These are phyloP conservation scores for Oxygymnocypris stewartii DNA, from an alignment of 2,113 vertebrate genomes.

Conservation along the genomic window DNA sequence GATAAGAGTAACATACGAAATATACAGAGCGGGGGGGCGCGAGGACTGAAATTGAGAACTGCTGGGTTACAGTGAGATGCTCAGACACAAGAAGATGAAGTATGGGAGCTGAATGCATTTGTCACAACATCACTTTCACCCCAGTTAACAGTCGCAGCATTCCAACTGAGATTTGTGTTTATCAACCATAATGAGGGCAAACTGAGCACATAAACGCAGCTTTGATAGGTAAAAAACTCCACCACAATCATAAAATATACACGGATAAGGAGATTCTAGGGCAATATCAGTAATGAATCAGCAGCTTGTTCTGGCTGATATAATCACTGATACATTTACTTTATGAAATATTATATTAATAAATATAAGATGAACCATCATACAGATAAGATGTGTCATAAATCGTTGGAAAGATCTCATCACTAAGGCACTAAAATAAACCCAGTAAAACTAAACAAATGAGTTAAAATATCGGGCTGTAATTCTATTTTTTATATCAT, in stretches of 20 bases:
- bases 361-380: neutral
- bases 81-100: slow-evolving; percentile 2
- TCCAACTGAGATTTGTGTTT: slow-evolving; percentile 1
- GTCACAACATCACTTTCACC: slow-evolving; percentile 10
- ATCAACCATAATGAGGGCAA: slow-evolving; percentile 10
- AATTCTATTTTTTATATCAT: neutral
- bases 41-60: no score
- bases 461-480: neutral
- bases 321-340: neutral
- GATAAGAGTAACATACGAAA: no score
- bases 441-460: neutral
- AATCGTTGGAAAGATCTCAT: neutral
- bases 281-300: neutral
- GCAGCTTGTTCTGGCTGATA: neutral
- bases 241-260: neutral
- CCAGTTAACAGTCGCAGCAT: neutral
- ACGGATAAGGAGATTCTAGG: neutral
- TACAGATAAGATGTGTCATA: neutral
- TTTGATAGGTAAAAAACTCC: neutral
- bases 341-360: no score
- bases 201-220: neutral
- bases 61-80: neutral
- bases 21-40: no score
- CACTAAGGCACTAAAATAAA: neutral
- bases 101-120: neutral